These are phyloP conservation scores for Lycodopsis pacificus DNA, from an alignment of 2,797 vertebrate species.

Conservation along the genomic window DNA sequence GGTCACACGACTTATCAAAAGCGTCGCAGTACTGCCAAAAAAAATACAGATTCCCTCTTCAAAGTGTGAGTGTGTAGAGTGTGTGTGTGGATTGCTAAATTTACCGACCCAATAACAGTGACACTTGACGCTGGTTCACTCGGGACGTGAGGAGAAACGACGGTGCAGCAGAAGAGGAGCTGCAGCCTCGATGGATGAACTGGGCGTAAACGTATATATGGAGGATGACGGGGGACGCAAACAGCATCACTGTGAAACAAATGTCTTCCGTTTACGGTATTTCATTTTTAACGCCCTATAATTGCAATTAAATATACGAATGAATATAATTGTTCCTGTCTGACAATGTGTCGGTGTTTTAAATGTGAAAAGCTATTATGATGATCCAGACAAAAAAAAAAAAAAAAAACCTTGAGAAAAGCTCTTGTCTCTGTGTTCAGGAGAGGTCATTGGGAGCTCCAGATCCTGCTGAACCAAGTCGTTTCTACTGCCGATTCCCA, in stretches of 20 bases:
- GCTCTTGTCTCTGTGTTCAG: constrained; percentile 12
- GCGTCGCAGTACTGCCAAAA: not conserved
- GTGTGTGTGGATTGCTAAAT: too few relatives aligned
- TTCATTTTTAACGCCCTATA: constrained; percentile 6
- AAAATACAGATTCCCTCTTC: constrained; percentile 33
- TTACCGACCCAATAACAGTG: not conserved
- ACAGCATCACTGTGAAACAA: not conserved
- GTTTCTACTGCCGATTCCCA: constrained; percentile 2
- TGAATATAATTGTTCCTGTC: not conserved
- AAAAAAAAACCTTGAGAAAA: not conserved
- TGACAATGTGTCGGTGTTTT: not conserved
- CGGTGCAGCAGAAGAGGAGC: not conserved
- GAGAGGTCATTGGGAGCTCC: constrained; percentile 27
- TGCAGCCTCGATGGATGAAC: not conserved
- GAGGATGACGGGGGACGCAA: not conserved
- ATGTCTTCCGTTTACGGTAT: not conserved
- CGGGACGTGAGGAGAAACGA: not conserved
- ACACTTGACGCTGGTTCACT: not conserved
- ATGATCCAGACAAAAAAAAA: constrained; percentile 10
- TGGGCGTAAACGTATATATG: not conserved
- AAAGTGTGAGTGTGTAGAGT: not conserved
- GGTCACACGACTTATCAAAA: constrained; percentile 34
- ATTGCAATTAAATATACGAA: not conserved
- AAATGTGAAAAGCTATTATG: constrained; percentile 15
- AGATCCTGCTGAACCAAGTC: constrained; percentile 17